A percentile compares a stretch with the other conserved stretches of the same genome.
phyloP scores from a whole-genome alignment of 1,140 invertebrate genomes.

The Chironomus tepperi region DNA sequence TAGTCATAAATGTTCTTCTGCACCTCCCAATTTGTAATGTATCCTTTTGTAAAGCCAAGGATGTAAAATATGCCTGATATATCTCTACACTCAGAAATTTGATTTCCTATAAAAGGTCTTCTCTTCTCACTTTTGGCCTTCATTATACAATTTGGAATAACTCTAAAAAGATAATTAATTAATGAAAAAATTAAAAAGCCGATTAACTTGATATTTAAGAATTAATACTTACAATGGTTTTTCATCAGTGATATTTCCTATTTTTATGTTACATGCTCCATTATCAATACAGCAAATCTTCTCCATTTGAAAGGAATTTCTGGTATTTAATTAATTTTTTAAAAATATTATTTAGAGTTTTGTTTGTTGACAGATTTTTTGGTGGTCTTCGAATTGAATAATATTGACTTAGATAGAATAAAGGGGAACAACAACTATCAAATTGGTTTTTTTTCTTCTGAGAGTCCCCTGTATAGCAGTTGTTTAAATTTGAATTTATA shows the following conservation, averaged over 20 bases:
- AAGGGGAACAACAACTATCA: too few relatives aligned
- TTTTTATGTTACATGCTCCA: conserved; percentile 77
- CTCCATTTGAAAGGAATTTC: neutral
- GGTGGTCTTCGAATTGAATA: too few relatives aligned
- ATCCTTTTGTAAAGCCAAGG: conserved; percentile 91
- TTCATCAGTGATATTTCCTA: conserved; percentile 58
- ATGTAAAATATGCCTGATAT: conserved; percentile 90
- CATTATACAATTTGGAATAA: conserved; percentile 93
- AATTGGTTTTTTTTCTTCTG: too few relatives aligned
- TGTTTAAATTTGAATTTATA: too few relatives aligned
- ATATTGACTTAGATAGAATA: too few relatives aligned
- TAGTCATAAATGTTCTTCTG: conserved; percentile 96
- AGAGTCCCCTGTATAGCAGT: too few relatives aligned
- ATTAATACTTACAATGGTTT: conserved; percentile 51
- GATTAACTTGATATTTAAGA: conserved; percentile 27
- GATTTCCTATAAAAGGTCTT: conserved; percentile 86
- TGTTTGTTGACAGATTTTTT: too few relatives aligned
- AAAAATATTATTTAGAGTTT: too few relatives aligned
- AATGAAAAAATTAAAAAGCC: conserved; percentile 26
- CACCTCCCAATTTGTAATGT: conserved; percentile 90
- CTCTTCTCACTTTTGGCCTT: conserved; percentile 95
- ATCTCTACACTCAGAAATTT: conserved; percentile 93
- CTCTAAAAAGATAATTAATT: conserved; percentile 45
- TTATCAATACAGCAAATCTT: conserved; percentile 55
- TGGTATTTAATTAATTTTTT: neutral